Percentiles rank a stretch among this genome's conserved stretches.
Evolutionary conservation across 2,888 invertebrate species (phyloP).

Genomic region (Temnothorax ravouxi): DNA sequence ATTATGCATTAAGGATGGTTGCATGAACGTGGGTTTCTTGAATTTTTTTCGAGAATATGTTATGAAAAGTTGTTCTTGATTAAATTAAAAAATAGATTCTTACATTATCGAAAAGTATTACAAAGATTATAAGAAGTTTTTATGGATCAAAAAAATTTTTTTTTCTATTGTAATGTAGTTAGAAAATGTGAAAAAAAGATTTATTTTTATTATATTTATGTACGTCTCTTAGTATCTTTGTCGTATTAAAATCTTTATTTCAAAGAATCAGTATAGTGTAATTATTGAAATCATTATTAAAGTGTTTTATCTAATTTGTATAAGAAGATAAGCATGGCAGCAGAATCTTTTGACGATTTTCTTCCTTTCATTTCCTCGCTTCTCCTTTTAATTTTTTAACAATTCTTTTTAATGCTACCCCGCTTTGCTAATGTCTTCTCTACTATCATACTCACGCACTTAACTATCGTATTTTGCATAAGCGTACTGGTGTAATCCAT

Average conservation of each 20-base stretch:
- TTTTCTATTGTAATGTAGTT: not conserved
- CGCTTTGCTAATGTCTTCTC: slow-evolving; percentile 58
- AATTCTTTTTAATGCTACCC: slow-evolving; percentile 62
- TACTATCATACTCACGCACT: slow-evolving; percentile 54
- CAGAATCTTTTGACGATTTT: slow-evolving; percentile 61
- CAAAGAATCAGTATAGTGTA: slow-evolving; percentile 2
- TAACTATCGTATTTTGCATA: slow-evolving; percentile 48
- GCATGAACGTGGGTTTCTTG: slow-evolving; percentile 4
- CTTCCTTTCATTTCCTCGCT: slow-evolving; percentile 58
- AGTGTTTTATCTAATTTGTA: slow-evolving; percentile 71
- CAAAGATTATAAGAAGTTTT: not conserved
- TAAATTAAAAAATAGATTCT: slow-evolving; percentile 12
- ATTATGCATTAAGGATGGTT: slow-evolving; percentile 24
- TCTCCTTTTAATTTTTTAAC: slow-evolving; percentile 65
- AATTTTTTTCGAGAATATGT: slow-evolving; percentile 12
- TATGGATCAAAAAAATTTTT: not conserved
- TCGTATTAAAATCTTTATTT: slow-evolving; percentile 37
- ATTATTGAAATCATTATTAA: slow-evolving; percentile 67
- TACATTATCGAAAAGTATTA: not conserved
- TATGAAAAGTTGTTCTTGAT: not conserved
- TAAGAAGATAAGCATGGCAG: slow-evolving; percentile 66
- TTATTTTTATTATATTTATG: not conserved
- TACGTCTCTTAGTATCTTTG: slow-evolving; percentile 26
- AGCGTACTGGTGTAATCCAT: slow-evolving; percentile 19
- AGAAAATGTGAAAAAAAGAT: not conserved